Evolutionary conservation across 2,797 vertebrate species (phyloP), one percentile per base, ranked within the genome.

Genomic region (Tapirus indicus): DNA sequence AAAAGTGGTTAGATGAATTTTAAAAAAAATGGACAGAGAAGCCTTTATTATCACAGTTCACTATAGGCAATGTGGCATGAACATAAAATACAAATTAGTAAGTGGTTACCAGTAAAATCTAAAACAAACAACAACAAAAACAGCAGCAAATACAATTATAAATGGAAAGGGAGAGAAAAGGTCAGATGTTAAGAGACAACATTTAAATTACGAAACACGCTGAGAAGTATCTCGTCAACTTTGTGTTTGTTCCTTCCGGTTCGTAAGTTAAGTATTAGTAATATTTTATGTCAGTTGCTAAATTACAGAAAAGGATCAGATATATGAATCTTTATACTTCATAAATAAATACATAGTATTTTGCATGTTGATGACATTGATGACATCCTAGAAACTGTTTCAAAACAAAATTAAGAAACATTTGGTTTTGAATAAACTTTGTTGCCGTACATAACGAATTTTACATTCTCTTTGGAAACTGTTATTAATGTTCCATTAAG

Each of bases 351-450:
- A 35, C 8, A n/a, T 49, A 58, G 12, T 83, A 10, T 56, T 85
- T 89, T 93, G 23, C 3, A 16, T 78, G 6, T 35, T 54, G 64
- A 74, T 82, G 83, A 77, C 90, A 29, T 58, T 29, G 86, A 88
- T 90, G 29, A 74, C 38, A 88, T 54, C 16, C 29, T 79, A 74
- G 41, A 69, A 68, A 88, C 88, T 60, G 74, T 78, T 93, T 78
- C 20, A 58, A 78, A 85, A 72, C 25, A 66, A 90, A 80, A 94
- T 38, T 54, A 88, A 90, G 41, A 89, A 85, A 29, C 47, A 41
- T 94, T 88, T 72, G 69, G 25, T 56, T 92, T 95, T 87, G 23
- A 66, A 18, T 94, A 54, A 87, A 60, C 8, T 58, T 64, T 27
- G 0, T 75, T 94, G 58, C 18, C n/a, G 0, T 66, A 10, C 17